Percentiles rank a stretch among this genome's conserved stretches.
phyloP scores from a whole-genome alignment of 2,113 vertebrate genomes.

The Rhabdomys dilectus region DNA sequence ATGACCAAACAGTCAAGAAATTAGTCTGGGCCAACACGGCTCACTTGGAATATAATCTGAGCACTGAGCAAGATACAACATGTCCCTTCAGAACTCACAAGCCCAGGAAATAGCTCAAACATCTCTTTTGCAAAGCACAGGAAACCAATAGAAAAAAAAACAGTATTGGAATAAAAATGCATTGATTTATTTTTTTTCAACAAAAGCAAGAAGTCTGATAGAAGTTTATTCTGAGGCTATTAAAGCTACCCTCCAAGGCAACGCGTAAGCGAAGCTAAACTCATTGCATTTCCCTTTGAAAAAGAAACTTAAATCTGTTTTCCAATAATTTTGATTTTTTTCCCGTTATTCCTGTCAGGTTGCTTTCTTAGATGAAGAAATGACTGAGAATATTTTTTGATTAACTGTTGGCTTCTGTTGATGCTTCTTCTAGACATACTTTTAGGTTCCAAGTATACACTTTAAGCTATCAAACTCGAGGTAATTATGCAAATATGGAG shows the following conservation, averaged over 20 bases:
- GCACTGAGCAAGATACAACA: slow-evolving; percentile 42
- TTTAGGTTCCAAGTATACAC: slow-evolving; percentile 67
- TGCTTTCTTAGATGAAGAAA: slow-evolving; percentile 52
- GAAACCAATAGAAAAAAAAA: slow-evolving; percentile 74
- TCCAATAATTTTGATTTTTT: not conserved
- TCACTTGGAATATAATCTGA: slow-evolving; percentile 65
- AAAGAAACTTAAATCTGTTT: slow-evolving; percentile 75
- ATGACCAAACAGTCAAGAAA: slow-evolving; percentile 48
- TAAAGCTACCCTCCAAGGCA: slow-evolving; percentile 52
- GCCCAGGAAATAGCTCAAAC: slow-evolving; percentile 71
- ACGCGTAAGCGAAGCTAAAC: slow-evolving; percentile 68
- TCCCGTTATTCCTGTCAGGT: slow-evolving; percentile 52
- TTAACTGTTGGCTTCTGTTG: not conserved
- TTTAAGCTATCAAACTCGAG: slow-evolving; percentile 82
- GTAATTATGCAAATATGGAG: slow-evolving; percentile 81
- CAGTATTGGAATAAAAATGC: slow-evolving; percentile 75
- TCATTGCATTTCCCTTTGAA: slow-evolving; percentile 77
- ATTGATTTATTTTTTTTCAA: slow-evolving; percentile 68
- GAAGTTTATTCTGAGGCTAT: slow-evolving; percentile 76
- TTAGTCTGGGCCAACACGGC: slow-evolving; percentile 57
- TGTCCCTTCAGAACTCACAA: slow-evolving; percentile 65
- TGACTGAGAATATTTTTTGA: not conserved
- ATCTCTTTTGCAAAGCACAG: slow-evolving; percentile 67
- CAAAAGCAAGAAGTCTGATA: slow-evolving; percentile 62
- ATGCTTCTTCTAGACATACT: slow-evolving; percentile 38